A percentile compares a stretch with the other conserved stretches of the same genome.
Evolutionary conservation across 2,888 invertebrate genomes (phyloP).

Genomic region (Nectonema munidae): DNA sequence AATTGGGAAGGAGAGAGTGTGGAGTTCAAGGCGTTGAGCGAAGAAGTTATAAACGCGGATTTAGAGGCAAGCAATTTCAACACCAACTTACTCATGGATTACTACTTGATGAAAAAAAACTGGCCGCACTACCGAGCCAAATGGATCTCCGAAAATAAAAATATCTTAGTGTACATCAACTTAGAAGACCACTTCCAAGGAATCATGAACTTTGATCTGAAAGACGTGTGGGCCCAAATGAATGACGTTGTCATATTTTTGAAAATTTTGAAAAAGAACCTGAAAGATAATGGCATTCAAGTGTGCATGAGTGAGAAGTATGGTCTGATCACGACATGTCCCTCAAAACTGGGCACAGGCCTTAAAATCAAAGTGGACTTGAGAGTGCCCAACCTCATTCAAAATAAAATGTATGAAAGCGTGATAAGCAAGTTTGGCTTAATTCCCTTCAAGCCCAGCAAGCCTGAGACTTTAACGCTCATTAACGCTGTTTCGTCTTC

Average conservation of each 20-base stretch:
- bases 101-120: no score
- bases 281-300: not conserved
- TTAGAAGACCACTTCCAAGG: conserved; percentile 2
- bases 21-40: no score
- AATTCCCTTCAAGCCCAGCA: no score
- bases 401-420: no score
- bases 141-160: conserved; percentile 8
- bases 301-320: not conserved
- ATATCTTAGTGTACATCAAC: conserved; percentile 1
- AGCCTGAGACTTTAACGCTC: no score
- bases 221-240: conserved; percentile 7
- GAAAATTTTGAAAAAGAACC: not conserved
- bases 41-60: no score
- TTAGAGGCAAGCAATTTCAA: no score
- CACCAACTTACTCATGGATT: no score
- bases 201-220: not conserved
- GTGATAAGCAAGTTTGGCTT: no score
- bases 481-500: no score
- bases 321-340: conserved; percentile 1
- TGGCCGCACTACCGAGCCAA: conserved; percentile 7
- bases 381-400: not conserved
- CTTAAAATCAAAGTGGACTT: not conserved
- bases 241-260: not conserved
- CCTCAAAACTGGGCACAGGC: not conserved
- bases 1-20: no score